These are phyloP conservation scores for Tortricodes alternella DNA, from an alignment of 2,888 invertebrate species.

Conservation along the genomic window DNA sequence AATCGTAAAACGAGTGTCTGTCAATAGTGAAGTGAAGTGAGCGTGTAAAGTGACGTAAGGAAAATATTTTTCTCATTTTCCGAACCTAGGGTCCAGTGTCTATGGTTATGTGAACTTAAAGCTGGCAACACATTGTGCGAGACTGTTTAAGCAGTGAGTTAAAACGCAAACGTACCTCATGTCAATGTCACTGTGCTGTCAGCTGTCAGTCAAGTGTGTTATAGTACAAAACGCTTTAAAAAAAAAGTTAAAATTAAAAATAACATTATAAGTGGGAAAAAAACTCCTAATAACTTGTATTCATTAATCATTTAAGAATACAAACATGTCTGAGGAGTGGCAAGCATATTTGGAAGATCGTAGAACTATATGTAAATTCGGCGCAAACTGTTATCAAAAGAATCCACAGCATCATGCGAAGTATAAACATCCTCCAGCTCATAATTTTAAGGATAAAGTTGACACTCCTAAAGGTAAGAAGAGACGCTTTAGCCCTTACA, in stretches of 20 bases:
- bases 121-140: background rate
- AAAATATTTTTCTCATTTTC: constrained; percentile 5
- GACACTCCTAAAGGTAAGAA: constrained; percentile 38
- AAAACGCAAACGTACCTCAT: too few species aligned
- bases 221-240: too few species aligned
- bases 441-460: constrained; percentile 51
- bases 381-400: constrained; percentile 90
- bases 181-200: too few species aligned
- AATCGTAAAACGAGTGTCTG: constrained; percentile 24
- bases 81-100: background rate
- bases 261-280: too few species aligned
- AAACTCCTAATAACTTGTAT: background rate
- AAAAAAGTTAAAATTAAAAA: too few species aligned
- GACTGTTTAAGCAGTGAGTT: background rate
- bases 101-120: constrained; percentile 11
- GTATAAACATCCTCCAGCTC: constrained; percentile 90
- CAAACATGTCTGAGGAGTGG: constrained; percentile 67
- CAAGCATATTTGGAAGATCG: constrained; percentile 59
- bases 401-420: constrained; percentile 88
- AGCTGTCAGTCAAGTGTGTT: too few species aligned
- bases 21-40: constrained; percentile 28
- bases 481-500: constrained; percentile 50
- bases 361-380: constrained; percentile 89
- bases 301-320: background rate
- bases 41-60: constrained; percentile 22